Base-by-base conservation (phyloP, 2,113 vertebrate species). In the Cariama cristata region DNA sequence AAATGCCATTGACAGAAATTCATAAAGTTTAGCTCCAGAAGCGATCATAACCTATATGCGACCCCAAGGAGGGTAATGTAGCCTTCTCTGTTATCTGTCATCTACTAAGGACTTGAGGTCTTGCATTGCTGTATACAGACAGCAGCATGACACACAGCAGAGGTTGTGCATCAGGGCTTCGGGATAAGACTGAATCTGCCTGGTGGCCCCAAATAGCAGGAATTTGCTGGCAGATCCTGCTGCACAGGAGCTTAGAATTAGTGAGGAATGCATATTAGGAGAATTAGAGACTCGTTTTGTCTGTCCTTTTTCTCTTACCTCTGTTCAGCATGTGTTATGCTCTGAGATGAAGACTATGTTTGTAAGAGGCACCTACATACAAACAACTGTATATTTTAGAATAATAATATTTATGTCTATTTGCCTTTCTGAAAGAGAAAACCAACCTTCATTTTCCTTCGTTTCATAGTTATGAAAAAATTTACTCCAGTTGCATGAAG, bases 41-140 rank as follows among this genome's bases (percentile, higher is more conserved):
- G 11, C 0, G 0, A 42, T 49, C 10, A 49, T 58, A 80, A 68
- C 11, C 69, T 85, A 9, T 14, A 32, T 0, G 1, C 13, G 22
- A 33, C 11, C 8, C 8, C 30, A 88, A 40, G 33, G 21, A 75
- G 26, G 4, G 82, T 56, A 47, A 47, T 38, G 27, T 47, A 67
- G 32, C 22, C 8, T 55, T 67, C 19, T 85, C 21, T 75, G 26
- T 72, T 55, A 59, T 27, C 44, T 56, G 12, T 11, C 9, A 52
- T 3, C 2, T 60, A 28, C 38, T 66, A 58, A 47, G 35, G 21
- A 69, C 45, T 52, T 80, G 67, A 55, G 40, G 3, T 11, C 26
- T 67, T 74, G 6, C 38, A 38, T 19, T 79, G 9, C 21, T 75
- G 3, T 27, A 32, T 32, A 23, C 21, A 90, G 23, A 75, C 8